A percentile compares a stretch with the other conserved stretches of the same genome.
These are phyloP conservation scores for Botia kubotai DNA, from an alignment of 2,797 vertebrate genomes.

Conservation along the genomic window DNA sequence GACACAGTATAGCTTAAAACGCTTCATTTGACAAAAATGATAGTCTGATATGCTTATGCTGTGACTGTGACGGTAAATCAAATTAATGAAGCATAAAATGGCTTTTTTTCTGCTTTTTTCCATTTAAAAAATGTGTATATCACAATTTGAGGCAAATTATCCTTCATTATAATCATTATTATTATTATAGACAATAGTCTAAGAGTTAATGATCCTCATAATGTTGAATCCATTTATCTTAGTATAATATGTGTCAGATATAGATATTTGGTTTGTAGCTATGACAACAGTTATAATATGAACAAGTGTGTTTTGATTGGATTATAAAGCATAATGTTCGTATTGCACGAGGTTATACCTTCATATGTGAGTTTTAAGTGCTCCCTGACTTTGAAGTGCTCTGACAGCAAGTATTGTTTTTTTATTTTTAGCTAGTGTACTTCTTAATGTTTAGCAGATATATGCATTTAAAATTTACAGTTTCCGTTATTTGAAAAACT, in stretches of 20 bases:
- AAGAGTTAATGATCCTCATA: neutral
- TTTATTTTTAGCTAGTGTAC: neutral
- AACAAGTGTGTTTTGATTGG: neutral
- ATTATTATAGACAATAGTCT: neutral
- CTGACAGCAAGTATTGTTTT: slow-evolving; percentile 20
- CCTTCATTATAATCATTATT: neutral
- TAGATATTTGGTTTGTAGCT: neutral
- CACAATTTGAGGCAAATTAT: slow-evolving; percentile 4
- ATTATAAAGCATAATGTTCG: neutral
- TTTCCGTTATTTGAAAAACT: neutral
- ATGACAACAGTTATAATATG: neutral
- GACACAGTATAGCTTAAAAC: too few relatives aligned
- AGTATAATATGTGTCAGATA: too few relatives aligned
- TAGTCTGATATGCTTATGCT: neutral
- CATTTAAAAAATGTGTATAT: too few relatives aligned
- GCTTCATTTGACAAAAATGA: neutral
- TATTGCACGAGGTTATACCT: neutral
- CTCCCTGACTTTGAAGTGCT: slow-evolving; percentile 29
- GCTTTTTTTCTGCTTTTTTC: neutral
- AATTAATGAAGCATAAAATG: too few relatives aligned
- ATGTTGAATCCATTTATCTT: neutral
- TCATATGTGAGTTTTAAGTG: neutral
- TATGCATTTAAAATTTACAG: neutral
- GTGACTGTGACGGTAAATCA: too few relatives aligned
- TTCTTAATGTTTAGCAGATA: neutral